A percentile compares a stretch with the other conserved stretches of the same genome.
Evolutionary conservation across 2,797 vertebrate genomes (phyloP).

Genomic region (Rhinophrynus dorsalis): DNA sequence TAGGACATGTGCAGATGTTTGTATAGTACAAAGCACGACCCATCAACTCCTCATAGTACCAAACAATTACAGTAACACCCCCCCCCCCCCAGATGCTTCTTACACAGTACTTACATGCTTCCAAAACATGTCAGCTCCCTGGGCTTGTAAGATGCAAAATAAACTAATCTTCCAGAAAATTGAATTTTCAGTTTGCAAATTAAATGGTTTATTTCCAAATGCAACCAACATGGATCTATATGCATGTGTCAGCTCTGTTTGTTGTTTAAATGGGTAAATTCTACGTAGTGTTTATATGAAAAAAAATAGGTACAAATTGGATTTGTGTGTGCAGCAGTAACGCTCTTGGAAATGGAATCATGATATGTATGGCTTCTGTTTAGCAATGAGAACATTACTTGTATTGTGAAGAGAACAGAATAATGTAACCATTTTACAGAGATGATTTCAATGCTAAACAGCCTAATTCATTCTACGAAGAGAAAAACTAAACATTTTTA

Average conservation of each 20-base stretch:
- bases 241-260: background rate
- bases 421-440: no score
- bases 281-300: background rate
- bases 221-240: conserved; percentile 4
- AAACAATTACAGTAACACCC: no score
- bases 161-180: conserved; percentile 45
- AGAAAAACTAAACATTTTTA: no score
- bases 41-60: no score
- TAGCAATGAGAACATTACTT: background rate
- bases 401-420: no score
- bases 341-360: no score
- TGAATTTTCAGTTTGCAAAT: conserved; percentile 42
- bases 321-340: background rate
- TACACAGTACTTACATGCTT: background rate
- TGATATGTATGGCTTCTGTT: background rate
- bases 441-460: no score
- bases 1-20: no score
- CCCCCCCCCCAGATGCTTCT: no score
- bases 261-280: background rate
- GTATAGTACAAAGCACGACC: no score
- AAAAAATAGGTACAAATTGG: background rate
- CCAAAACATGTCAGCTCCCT: conserved; percentile 23
- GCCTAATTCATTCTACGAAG: no score
- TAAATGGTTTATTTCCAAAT: conserved; percentile 46
- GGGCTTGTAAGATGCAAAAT: conserved; percentile 43